Evolutionary conservation across 2,888 invertebrate species (phyloP), one percentile per base, ranked within the genome.

Genomic region (Chrysina gloriosa): DNA sequence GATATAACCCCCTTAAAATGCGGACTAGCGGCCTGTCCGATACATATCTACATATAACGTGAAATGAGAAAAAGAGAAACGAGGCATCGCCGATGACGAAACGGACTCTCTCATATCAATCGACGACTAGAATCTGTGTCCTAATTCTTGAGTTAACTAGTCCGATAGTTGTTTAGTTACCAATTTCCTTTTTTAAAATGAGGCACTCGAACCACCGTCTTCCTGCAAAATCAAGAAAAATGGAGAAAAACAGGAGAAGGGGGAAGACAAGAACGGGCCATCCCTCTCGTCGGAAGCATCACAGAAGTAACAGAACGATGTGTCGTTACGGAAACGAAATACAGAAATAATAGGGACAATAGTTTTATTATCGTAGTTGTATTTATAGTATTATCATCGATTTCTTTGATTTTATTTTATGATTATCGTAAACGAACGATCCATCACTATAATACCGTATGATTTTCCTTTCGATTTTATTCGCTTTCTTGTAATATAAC

Each of bases 151-250:
- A 66, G 69, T 72, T 72, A 69, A 67, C 74, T 74, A 74, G 74
- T 74, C 75, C 68, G 69, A 58, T 75, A 75, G 75, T 71, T 73
- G 70, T 72, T 73, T 74, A 75, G 75, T 75, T 75, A 75, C 75
- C 75, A 74, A 66, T 69, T 50, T 50, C 29, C n/a, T 45, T 16
- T 31, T 31, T 31, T n/a, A n/a, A 9, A 21, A 42, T 42, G 27
- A 50, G 27, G 27, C 27, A 68, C 65, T 54, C 54, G 63, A 65
- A 67, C 71, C 68, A 71, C 63, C 58, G 73, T 73, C 72, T 73
- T 73, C 73, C 73, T 73, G 68, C 69, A 61, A 58, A 69, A 34
- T 6, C 39, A 21, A 36, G 25, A 52, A 45, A 3, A 68, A 63
- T 65, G 34, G 5, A n/a, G 14, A n/a, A 3, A 29, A 3, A 29